These are phyloP conservation scores for Dendroctonus valens DNA, from an alignment of 1,140 invertebrate species.

Conservation along the genomic window DNA sequence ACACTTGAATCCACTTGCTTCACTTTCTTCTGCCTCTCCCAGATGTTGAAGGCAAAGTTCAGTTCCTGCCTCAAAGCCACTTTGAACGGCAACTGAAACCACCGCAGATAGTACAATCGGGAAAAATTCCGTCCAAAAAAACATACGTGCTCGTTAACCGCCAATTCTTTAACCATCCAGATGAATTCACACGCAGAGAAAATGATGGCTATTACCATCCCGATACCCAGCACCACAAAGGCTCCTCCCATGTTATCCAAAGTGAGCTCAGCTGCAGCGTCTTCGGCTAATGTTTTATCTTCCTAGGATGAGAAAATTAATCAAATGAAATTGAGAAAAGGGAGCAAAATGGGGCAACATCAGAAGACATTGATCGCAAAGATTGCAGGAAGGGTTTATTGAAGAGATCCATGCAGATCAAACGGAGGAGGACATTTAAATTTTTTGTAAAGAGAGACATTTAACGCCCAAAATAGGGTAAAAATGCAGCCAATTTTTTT, in stretches of 20 bases:
- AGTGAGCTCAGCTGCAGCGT: constrained; percentile 60
- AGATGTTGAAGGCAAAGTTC: constrained; percentile 63
- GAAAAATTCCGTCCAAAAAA: not conserved
- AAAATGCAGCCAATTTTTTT: too few species aligned
- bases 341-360: too few species aligned
- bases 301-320: constrained; percentile 18
- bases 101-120: constrained; percentile 8
- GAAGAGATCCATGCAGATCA: too few species aligned
- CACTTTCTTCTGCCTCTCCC: constrained; percentile 60
- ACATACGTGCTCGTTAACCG: constrained; percentile 70
- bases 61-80: constrained; percentile 63
- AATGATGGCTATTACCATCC: constrained; percentile 62
- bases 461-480: too few species aligned
- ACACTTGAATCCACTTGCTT: not conserved
- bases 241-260: constrained; percentile 87
- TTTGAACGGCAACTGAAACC: constrained; percentile 58
- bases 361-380: too few species aligned
- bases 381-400: too few species aligned
- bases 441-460: too few species aligned
- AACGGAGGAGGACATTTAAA: too few species aligned
- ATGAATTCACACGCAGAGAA: constrained; percentile 76
- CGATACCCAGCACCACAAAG: constrained; percentile 79
- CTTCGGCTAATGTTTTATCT: constrained; percentile 41
- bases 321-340: too few species aligned
- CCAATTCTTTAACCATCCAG: constrained; percentile 77